These are phyloP conservation scores for Machimus rusticus DNA, from an alignment of 2,888 invertebrate species.

Conservation along the genomic window DNA sequence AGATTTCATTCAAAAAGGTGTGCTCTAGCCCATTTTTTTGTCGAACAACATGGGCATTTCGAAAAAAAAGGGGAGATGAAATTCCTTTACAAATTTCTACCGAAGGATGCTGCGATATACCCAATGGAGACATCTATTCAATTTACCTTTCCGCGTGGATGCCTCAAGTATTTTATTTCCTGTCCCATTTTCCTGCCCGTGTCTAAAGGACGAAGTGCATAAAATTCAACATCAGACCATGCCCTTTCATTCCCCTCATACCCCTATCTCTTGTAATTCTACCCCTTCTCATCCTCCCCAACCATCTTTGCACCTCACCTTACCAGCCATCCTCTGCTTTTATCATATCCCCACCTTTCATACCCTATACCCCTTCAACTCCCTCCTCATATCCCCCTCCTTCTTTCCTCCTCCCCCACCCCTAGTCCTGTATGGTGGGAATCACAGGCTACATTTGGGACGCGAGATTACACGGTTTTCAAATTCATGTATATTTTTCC, in stretches of 20 bases:
- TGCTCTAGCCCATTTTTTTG: neutral
- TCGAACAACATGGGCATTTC: neutral
- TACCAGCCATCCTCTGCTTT: too few relatives aligned
- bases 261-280: too few relatives aligned
- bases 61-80: neutral
- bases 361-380: too few relatives aligned
- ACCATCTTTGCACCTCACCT: too few relatives aligned
- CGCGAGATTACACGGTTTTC: neutral
- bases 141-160: constrained; percentile 13
- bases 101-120: neutral
- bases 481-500: neutral
- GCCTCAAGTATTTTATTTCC: constrained; percentile 14
- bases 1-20: neutral
- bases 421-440: neutral
- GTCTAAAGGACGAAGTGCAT: neutral
- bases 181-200: neutral
- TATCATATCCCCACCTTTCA: too few relatives aligned
- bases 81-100: neutral
- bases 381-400: too few relatives aligned
- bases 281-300: too few relatives aligned
- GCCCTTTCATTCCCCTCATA: neutral
- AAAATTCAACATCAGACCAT: neutral
- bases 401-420: neutral
- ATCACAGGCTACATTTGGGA: neutral
- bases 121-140: constrained; percentile 1